Base-by-base conservation (phyloP, 2,888 invertebrate genomes). In the Nymphalis urticae region DNA sequence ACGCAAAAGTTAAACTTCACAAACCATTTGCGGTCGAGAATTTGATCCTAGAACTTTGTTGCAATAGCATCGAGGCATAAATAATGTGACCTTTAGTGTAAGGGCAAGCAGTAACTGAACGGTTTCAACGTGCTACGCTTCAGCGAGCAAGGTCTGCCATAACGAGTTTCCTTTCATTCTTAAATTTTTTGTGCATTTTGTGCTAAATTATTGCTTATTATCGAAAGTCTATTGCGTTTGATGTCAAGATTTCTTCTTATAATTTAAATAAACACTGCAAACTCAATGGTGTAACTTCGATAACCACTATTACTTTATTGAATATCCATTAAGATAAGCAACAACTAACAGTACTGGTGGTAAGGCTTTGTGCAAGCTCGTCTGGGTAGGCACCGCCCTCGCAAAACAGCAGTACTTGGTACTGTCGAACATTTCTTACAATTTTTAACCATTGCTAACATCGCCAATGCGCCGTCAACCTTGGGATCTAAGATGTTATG, bases 11-110 rank as follows among this genome's bases (percentile, higher is more conserved):
- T 62, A 53, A 51, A 16, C 56, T 54, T 60, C 63, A 61, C 59
- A 58, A 68, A 42, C 56, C 56, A 62, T 62, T 64, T 36, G 48
- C 60, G 62, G 62, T 62, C 48, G 51, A 65, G 63, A 66, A 72
- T 66, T 64, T 66, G 50, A 68, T 62, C 64, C 54, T 50, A 66
- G 53, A 60, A 73, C 64, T 72, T 64, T 24, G 56, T 64, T 24
- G 56, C 56, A 62, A 62, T 65, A 61, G 51, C 68, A 64, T 24
- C 54, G 66, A 68, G 48, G 54, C 66, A 70, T 72, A 66, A 66
- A 60, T 71, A 72, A 69, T 66, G 48, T 66, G 73, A 73, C 74
- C 74, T 75, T 75, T 72, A 71, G 51, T 53, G 48, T 70, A 72
- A 72, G 68, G 73, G 73, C 73, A 62, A 61, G 67, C 62, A 17